These are phyloP conservation scores for Glaucidium brasilianum DNA, from an alignment of 2,113 vertebrate species.

Conservation along the genomic window DNA sequence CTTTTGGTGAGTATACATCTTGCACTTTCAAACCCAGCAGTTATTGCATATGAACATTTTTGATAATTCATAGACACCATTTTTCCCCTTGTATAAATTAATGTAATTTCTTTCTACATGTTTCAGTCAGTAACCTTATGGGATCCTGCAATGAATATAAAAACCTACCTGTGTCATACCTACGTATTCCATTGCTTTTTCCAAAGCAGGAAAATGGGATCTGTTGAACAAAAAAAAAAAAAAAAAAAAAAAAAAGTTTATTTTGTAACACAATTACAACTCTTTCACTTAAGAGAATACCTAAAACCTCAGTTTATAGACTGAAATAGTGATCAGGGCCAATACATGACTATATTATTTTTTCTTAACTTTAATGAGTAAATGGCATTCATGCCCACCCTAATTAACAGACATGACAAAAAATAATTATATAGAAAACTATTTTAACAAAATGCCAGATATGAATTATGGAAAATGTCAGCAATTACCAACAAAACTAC, in stretches of 20 bases:
- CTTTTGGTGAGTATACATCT: not conserved
- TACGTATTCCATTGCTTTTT: not conserved
- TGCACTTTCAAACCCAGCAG: not conserved
- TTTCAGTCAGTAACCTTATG: not conserved
- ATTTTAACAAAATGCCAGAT: not conserved
- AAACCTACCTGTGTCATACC: not conserved
- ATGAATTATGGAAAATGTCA: not conserved
- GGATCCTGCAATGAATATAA: not conserved
- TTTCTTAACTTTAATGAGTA: not conserved
- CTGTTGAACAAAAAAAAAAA: not conserved
- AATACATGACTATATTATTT: not conserved
- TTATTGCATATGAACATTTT: not conserved
- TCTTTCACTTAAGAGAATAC: not conserved
- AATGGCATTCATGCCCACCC: not conserved
- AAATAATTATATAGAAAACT: not conserved
- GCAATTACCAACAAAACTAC: not conserved
- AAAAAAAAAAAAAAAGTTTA: not conserved
- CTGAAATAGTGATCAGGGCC: not conserved
- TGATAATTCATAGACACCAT: not conserved
- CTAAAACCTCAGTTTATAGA: not conserved
- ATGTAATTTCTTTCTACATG: not conserved
- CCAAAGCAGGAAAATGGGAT: not conserved
- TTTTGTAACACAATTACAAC: not conserved
- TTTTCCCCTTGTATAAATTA: not conserved
- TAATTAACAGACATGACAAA: not conserved